A percentile compares a stretch with the other conserved stretches of the same genome.
Conservation (phyloP, 2,888 invertebrate species). For the Lepidocyrtinus sp. region DNA sequence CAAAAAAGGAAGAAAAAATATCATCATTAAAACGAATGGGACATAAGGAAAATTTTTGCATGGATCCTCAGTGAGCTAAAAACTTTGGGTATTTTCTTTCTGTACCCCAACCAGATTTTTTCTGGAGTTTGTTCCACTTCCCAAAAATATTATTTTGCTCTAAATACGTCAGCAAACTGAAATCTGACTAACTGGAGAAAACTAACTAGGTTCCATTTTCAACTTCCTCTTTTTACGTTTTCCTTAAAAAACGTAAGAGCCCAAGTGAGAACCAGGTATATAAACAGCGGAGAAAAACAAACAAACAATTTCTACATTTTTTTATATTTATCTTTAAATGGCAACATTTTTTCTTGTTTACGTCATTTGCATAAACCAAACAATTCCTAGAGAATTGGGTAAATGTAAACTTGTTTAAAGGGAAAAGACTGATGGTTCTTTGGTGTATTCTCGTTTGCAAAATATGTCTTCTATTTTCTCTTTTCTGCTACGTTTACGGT, state of each 20-base stretch:
- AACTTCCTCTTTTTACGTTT: slow-evolving; percentile 25
- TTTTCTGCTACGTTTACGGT: no score
- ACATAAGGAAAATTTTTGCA: no score
- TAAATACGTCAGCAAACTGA: neutral
- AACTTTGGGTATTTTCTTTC: no score
- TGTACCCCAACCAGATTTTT: no score
- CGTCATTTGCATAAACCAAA: slow-evolving; percentile 55
- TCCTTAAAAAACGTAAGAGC: no score
- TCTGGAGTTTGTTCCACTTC: neutral
- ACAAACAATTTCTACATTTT: neutral
- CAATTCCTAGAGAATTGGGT: slow-evolving; percentile 50
- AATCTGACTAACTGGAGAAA: neutral
- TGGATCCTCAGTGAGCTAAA: no score
- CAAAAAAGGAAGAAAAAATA: no score
- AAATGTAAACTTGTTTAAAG: slow-evolving; percentile 27
- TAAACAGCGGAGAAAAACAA: neutral
- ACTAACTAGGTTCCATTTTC: neutral
- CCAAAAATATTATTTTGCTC: neutral
- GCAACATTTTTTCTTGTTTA: slow-evolving; percentile 20
- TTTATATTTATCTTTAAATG: slow-evolving; percentile 1
- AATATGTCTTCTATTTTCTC: slow-evolving; percentile 27
- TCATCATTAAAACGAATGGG: no score
- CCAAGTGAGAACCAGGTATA: slow-evolving; percentile 8
- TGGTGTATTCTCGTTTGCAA: slow-evolving; percentile 11
- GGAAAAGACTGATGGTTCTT: slow-evolving; percentile 30